Conservation (phyloP, 2,797 vertebrate species). For the Rhinichthys osculus region DNA sequence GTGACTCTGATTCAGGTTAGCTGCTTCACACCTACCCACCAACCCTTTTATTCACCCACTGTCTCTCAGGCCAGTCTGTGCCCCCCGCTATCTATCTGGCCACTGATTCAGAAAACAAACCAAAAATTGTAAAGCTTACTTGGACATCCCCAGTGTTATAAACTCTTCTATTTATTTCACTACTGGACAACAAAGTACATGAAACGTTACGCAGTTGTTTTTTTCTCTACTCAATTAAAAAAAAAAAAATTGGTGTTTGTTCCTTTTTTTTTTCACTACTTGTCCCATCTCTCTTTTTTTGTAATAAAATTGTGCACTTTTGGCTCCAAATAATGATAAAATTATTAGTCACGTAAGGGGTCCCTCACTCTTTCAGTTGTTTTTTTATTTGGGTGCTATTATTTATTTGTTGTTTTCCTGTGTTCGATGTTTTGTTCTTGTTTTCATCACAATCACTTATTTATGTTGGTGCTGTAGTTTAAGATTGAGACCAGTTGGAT, state of each 20-base stretch:
- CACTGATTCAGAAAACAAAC: conserved; percentile 36
- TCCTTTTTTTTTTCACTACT: conserved; percentile 26
- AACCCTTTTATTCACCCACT: conserved; percentile 39
- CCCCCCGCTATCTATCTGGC: background rate
- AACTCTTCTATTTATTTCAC: conserved; percentile 20
- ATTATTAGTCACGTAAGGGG: conserved; percentile 3
- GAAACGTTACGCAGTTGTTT: conserved; percentile 33
- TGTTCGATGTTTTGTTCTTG: conserved; percentile 44
- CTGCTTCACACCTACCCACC: conserved; percentile 54
- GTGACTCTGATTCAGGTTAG: conserved; percentile 87
- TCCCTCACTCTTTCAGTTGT: conserved; percentile 7
- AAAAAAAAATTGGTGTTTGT: conserved; percentile 41
- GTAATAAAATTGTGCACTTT: conserved; percentile 47
- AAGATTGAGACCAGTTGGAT: conserved; percentile 48
- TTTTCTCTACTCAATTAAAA: conserved; percentile 27
- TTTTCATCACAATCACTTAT: conserved; percentile 47
- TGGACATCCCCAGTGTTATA: conserved; percentile 21
- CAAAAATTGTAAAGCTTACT: conserved; percentile 21
- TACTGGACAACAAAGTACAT: conserved; percentile 54
- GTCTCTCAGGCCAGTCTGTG: background rate
- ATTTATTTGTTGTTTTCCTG: conserved; percentile 25
- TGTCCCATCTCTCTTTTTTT: background rate
- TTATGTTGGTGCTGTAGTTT: conserved; percentile 49
- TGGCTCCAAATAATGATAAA: conserved; percentile 33
- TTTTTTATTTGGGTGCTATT: conserved; percentile 23